These are phyloP conservation scores for Actinopyga echinites DNA, from an alignment of 53 echinoderm and acorn worm genomes.

Conservation along the genomic window DNA sequence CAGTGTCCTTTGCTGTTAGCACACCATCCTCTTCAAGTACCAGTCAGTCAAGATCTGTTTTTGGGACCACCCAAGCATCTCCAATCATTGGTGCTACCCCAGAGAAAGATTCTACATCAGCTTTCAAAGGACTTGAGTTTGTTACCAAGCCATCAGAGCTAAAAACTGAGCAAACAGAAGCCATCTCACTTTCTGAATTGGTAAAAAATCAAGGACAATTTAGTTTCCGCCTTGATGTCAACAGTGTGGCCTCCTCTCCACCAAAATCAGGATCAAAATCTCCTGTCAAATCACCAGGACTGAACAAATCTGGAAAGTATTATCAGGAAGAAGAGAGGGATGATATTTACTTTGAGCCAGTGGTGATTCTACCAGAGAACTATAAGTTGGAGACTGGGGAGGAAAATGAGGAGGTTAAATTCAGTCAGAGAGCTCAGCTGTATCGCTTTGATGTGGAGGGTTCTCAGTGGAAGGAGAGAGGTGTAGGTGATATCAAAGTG, in stretches of 20 bases:
- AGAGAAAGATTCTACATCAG: background rate
- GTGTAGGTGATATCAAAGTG: constrained; percentile 86
- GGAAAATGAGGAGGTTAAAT: constrained; percentile 76
- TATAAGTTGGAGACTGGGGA: constrained; percentile 75
- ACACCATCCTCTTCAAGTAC: background rate
- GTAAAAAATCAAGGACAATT: constrained; percentile 62
- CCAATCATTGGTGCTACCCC: background rate
- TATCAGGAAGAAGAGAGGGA: constrained; percentile 61
- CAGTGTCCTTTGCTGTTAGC: background rate
- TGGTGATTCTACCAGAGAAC: constrained; percentile 77
- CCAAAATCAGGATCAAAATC: constrained; percentile 39
- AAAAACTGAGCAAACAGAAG: background rate
- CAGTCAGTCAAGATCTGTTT: background rate
- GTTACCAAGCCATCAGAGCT: background rate
- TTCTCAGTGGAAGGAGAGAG: constrained; percentile 88
- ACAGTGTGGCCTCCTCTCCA: constrained; percentile 43
- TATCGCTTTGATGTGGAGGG: constrained; percentile 71
- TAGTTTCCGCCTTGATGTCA: constrained; percentile 59
- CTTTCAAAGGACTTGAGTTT: constrained; percentile 26
- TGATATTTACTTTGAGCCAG: constrained; percentile 92
- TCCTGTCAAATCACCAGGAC: constrained; percentile 56
- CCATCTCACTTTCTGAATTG: constrained; percentile 46
- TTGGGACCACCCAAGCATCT: background rate
- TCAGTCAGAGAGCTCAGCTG: constrained; percentile 84
- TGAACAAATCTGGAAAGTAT: constrained; percentile 55